Evolutionary conservation across 1,140 invertebrate genomes (phyloP).

Genomic region (Pachypeltis micranthus): DNA sequence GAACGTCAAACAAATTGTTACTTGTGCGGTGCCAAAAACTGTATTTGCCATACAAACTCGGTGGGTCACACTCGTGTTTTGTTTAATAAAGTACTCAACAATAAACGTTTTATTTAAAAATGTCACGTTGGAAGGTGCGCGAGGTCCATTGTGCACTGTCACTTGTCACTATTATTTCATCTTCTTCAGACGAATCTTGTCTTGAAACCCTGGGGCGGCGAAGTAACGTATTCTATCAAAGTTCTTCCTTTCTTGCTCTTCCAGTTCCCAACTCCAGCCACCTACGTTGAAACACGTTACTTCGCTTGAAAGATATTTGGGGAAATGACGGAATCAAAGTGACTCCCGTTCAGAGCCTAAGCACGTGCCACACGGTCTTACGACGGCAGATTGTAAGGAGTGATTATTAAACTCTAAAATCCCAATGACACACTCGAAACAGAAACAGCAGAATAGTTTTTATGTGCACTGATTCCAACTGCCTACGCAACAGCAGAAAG

Average conservation of each 20-base stretch:
- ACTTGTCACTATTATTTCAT: not conserved
- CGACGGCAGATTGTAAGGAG: too few relatives aligned
- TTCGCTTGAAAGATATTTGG: too few relatives aligned
- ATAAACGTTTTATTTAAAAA: not conserved
- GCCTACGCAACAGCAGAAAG: too few relatives aligned
- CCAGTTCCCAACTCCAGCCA: not conserved
- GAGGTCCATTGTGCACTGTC: not conserved
- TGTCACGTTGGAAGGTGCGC: not conserved
- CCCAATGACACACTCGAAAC: too few relatives aligned
- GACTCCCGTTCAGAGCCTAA: too few relatives aligned
- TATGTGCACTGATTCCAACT: too few relatives aligned
- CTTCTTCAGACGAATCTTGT: not conserved
- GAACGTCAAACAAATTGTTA: too few relatives aligned
- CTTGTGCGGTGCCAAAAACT: not conserved
- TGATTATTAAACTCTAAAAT: too few relatives aligned
- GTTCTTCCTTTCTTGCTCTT: not conserved
- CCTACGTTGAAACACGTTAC: conserved; percentile 7
- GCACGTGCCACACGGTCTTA: too few relatives aligned
- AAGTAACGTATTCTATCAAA: not conserved
- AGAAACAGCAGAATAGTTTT: too few relatives aligned
- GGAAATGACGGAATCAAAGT: too few relatives aligned
- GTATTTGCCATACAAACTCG: not conserved
- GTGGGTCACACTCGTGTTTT: not conserved
- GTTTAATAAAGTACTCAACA: not conserved
- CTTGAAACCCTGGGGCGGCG: not conserved